Percentiles rank a stretch among this genome's conserved stretches.
Evolutionary conservation across 2,888 invertebrate genomes (phyloP).

Genomic region (Atherix ibis): DNA sequence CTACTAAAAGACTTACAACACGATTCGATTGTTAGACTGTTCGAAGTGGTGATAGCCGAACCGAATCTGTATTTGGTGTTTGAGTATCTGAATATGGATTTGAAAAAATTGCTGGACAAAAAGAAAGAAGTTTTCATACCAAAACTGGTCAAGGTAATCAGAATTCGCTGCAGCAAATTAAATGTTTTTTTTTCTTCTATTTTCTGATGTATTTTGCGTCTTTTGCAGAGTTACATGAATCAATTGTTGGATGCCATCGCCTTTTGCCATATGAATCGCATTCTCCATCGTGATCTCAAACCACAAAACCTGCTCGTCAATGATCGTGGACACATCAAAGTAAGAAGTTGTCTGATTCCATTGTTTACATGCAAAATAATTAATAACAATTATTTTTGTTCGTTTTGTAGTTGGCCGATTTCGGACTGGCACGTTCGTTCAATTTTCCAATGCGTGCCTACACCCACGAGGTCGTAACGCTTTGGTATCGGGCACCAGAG

Average conservation of each 20-base stretch:
- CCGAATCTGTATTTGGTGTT: conserved; percentile 83
- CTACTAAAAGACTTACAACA: conserved; percentile 80
- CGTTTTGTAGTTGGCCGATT: conserved; percentile 53
- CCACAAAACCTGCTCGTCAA: conserved; percentile 92
- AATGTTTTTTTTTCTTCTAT: conserved; percentile 9
- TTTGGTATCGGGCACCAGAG: conserved; percentile 97
- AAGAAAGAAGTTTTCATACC: conserved; percentile 43
- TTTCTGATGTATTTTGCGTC: background rate
- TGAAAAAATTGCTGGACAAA: conserved; percentile 75
- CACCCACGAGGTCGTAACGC: conserved; percentile 89
- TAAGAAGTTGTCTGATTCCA: conserved; percentile 6
- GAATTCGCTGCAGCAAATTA: background rate
- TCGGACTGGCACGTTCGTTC: conserved; percentile 87
- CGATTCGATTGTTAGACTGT: conserved; percentile 74
- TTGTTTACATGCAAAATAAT: background rate
- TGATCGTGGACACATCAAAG: conserved; percentile 68
- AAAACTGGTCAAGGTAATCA: conserved; percentile 48
- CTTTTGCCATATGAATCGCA: conserved; percentile 78
- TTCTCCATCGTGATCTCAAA: conserved; percentile 85
- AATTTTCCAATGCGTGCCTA: conserved; percentile 83
- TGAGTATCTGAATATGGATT: conserved; percentile 84
- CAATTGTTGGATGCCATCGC: conserved; percentile 78
- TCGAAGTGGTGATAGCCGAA: conserved; percentile 77
- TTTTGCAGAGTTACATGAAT: conserved; percentile 55
- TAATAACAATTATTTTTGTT: background rate